phyloP scores from a whole-genome alignment of 1,140 invertebrate species.

The Zaprionus capensis region DNA sequence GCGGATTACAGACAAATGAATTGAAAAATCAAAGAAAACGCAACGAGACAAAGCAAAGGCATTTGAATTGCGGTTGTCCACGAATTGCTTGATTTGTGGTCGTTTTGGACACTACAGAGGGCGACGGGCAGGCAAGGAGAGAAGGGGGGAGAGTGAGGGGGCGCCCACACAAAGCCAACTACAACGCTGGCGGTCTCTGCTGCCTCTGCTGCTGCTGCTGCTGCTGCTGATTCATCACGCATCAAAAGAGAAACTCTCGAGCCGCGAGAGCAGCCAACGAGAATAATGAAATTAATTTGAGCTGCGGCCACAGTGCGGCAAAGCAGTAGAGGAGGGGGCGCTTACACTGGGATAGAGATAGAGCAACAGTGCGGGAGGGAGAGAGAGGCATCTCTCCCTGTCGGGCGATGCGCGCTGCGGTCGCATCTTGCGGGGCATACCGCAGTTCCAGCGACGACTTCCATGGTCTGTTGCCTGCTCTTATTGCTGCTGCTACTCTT shows the following conservation, averaged over 20 bases:
- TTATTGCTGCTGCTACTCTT: conserved; percentile 2
- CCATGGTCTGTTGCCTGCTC: conserved; percentile 53
- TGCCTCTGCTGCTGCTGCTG: conserved; percentile 1
- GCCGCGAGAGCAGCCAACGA: conserved; percentile 44
- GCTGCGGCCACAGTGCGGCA: conserved; percentile 42
- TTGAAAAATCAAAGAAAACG: conserved; percentile 30
- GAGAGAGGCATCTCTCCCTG: conserved; percentile 21
- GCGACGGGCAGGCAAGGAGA: too few relatives aligned
- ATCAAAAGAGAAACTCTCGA: conserved; percentile 58
- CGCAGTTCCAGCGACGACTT: conserved; percentile 54
- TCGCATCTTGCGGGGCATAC: conserved; percentile 59
- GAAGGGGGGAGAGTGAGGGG: background rate
- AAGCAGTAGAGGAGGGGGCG: background rate
- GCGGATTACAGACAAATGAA: conserved; percentile 14
- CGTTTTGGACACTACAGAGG: conserved; percentile 13
- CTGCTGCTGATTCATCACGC: conserved; percentile 58
- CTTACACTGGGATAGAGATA: conserved; percentile 4
- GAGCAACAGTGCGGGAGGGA: background rate
- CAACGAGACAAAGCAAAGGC: conserved; percentile 24
- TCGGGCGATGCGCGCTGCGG: conserved; percentile 20
- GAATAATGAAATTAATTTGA: conserved; percentile 74
- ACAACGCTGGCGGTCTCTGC: conserved; percentile 15
- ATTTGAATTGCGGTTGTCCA: conserved; percentile 41
- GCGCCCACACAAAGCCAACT: conserved; percentile 5
- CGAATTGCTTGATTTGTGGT: conserved; percentile 52